Percentiles rank a stretch among this genome's conserved stretches.
These are phyloP conservation scores for Synanceia verrucosa DNA, from an alignment of 2,797 vertebrate genomes.

Conservation along the genomic window DNA sequence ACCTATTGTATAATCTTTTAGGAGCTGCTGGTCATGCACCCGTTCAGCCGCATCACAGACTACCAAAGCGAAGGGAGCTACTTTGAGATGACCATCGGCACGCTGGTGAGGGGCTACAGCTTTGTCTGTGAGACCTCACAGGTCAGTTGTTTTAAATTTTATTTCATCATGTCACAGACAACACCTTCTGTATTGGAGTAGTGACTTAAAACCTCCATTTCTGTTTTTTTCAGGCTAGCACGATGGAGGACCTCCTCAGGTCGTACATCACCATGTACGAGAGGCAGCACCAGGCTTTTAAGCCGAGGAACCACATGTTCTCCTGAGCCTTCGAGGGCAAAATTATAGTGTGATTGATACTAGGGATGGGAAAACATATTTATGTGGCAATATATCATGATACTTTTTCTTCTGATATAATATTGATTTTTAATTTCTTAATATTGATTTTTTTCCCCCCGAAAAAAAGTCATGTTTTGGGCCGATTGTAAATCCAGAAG, in stretches of 20 bases:
- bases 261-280: conserved; percentile 89
- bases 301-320: conserved; percentile 64
- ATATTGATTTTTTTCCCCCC: too few relatives aligned
- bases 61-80: conserved; percentile 87
- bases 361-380: too few relatives aligned
- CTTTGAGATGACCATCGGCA: conserved; percentile 91
- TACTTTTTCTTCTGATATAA: too few relatives aligned
- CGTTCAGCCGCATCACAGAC: conserved; percentile 89
- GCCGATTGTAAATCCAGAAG: too few relatives aligned
- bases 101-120: conserved; percentile 80
- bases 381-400: too few relatives aligned
- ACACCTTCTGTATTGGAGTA: not conserved
- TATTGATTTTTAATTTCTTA: too few relatives aligned
- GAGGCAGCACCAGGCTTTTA: conserved; percentile 59
- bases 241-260: conserved; percentile 91
- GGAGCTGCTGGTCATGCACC: conserved; percentile 87
- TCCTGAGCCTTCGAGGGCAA: conserved; percentile 21
- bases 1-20: conserved; percentile 49
- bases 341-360: too few relatives aligned
- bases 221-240: conserved; percentile 83
- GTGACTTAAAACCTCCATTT: not conserved
- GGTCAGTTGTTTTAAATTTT: conserved; percentile 76
- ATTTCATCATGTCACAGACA: not conserved
- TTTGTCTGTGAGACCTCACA: conserved; percentile 91
- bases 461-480: too few relatives aligned